These are phyloP conservation scores for Andrena minutula DNA, from an alignment of 2,888 invertebrate genomes.

Conservation along the genomic window DNA sequence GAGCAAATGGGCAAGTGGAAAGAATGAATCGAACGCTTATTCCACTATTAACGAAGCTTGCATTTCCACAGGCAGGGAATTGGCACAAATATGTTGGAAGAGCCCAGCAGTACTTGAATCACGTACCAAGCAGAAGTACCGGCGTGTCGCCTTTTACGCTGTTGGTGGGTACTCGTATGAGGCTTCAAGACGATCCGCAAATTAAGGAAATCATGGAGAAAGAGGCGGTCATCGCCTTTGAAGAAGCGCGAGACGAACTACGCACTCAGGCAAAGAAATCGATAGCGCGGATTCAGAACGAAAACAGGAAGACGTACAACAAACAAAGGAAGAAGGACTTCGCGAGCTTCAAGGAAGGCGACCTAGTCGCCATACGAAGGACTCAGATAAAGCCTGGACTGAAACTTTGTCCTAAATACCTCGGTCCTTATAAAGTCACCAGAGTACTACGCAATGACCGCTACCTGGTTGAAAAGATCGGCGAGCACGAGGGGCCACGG, in stretches of 20 bases:
- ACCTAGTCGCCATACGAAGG: constrained; percentile 78
- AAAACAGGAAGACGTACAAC: constrained; percentile 55
- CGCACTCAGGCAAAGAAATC: constrained; percentile 50
- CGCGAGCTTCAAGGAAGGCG: constrained; percentile 60
- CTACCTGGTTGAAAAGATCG: constrained; percentile 77
- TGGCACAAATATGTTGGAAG: constrained; percentile 42
- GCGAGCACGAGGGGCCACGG: constrained; percentile 72
- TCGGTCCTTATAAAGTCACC: constrained; percentile 79
- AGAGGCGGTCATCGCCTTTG: constrained; percentile 23
- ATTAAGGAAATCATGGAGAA: no score
- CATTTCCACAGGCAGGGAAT: constrained; percentile 31
- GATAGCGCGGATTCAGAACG: constrained; percentile 64
- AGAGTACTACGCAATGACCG: constrained; percentile 72
- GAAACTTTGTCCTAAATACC: constrained; percentile 77
- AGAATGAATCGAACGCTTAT: constrained; percentile 23
- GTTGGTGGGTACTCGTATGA: constrained; percentile 49
- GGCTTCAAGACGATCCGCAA: background rate
- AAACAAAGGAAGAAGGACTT: constrained; percentile 47
- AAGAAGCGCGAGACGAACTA: constrained; percentile 49
- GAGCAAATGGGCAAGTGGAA: constrained; percentile 12
- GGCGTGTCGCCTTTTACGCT: constrained; percentile 37
- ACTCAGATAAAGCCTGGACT: constrained; percentile 79
- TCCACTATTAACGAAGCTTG: constrained; percentile 57
- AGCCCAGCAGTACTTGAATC: constrained; percentile 52
- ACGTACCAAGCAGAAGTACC: constrained; percentile 51